A percentile compares a stretch with the other conserved stretches of the same genome.
phyloP scores from a whole-genome alignment of 2,888 invertebrate genomes.

The Tipula confusa region DNA sequence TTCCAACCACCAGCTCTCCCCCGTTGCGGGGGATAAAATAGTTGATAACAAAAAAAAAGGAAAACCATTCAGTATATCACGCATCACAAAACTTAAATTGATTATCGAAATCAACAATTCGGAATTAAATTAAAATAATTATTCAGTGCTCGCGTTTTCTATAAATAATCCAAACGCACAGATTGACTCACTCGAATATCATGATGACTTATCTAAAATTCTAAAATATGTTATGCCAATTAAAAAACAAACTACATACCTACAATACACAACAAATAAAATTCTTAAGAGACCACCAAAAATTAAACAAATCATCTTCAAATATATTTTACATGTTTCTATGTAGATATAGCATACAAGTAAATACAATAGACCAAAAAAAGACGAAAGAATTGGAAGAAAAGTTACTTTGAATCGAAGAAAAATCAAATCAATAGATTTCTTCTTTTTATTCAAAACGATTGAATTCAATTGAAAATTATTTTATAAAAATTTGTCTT shows the following conservation, averaged over 20 bases:
- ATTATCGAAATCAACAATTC: background rate
- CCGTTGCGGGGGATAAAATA: background rate
- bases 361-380: background rate
- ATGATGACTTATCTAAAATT: background rate
- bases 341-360: background rate
- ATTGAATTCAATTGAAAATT: background rate
- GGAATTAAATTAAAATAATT: background rate
- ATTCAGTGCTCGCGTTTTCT: background rate
- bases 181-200: background rate
- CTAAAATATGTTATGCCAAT: background rate
- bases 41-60: background rate
- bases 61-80: background rate
- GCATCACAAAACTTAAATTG: background rate
- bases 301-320: background rate
- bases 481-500: conserved; percentile 20
- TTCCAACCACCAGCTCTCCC: background rate
- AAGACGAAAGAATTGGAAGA: background rate
- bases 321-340: background rate
- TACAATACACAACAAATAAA: background rate
- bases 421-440: conserved; percentile 9
- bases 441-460: background rate
- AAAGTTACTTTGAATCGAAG: background rate
- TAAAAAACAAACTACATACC: background rate
- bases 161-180: background rate
- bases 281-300: background rate